Conservation (phyloP, 2,888 invertebrate genomes). For the Diaperis boleti region DNA sequence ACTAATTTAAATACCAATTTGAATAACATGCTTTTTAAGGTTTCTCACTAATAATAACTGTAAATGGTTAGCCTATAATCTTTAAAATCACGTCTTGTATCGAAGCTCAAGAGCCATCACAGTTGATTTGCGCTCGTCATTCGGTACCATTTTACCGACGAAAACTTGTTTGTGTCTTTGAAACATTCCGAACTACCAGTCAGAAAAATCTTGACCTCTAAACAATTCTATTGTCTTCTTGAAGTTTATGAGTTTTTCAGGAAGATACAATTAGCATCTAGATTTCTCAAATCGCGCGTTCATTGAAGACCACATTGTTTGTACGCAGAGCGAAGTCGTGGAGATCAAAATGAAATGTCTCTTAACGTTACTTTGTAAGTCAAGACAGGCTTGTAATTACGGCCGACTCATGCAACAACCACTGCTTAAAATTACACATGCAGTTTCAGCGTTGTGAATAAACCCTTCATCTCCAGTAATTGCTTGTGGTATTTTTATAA, state of each 20-base stretch:
- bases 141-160: background rate
- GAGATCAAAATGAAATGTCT: constrained; percentile 13
- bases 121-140: background rate
- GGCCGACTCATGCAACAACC: constrained; percentile 28
- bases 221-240: constrained; percentile 6
- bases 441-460: constrained; percentile 18
- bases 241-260: background rate
- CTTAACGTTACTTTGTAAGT: constrained; percentile 18
- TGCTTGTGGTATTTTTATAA: constrained; percentile 26
- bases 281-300: background rate
- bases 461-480: constrained; percentile 34
- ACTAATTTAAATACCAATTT: too few species aligned
- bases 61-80: background rate
- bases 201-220: constrained; percentile 2
- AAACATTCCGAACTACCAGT: constrained; percentile 1
- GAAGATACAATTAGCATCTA: background rate
- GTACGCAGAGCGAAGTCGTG: background rate
- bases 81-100: background rate
- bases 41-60: background rate
- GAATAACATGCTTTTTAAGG: too few species aligned
- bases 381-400: constrained; percentile 26
- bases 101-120: background rate
- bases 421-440: constrained; percentile 32
- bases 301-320: background rate
- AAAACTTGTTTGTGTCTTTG: constrained; percentile 5